These are phyloP conservation scores for Eubasilissa splendida DNA, from an alignment of 2,888 invertebrate genomes.

Conservation along the genomic window DNA sequence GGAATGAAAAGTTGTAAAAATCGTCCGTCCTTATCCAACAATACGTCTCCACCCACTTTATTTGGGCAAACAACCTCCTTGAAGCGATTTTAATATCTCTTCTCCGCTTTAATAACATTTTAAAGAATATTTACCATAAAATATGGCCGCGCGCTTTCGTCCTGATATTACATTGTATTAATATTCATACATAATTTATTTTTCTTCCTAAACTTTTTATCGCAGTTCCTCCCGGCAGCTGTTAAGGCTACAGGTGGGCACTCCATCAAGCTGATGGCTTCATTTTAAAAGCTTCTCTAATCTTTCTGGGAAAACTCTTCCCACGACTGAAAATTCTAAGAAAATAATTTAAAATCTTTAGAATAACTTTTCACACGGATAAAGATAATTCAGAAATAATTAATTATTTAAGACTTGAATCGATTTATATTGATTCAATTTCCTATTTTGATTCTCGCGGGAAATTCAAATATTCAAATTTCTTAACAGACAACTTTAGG, in stretches of 20 bases:
- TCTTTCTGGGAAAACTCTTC: slow-evolving; percentile 29
- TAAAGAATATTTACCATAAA: slow-evolving; percentile 56
- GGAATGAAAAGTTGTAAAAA: not conserved
- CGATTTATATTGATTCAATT: no score
- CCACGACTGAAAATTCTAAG: not conserved
- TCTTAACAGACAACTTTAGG: no score
- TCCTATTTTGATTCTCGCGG: no score
- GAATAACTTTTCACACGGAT: no score
- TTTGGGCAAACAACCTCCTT: slow-evolving; percentile 40
- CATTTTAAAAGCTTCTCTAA: slow-evolving; percentile 46
- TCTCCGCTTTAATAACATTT: slow-evolving; percentile 54
- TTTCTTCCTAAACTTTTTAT: slow-evolving; percentile 56
- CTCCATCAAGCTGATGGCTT: slow-evolving; percentile 53
- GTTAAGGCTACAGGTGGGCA: slow-evolving; percentile 56
- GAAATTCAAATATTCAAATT: no score
- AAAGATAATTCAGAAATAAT: no score
- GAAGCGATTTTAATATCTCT: slow-evolving; percentile 43
- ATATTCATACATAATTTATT: slow-evolving; percentile 59
- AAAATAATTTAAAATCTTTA: no score
- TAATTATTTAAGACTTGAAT: no score
- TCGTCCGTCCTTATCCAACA: slow-evolving; percentile 15
- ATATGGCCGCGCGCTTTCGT: slow-evolving; percentile 53
- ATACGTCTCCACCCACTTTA: slow-evolving; percentile 38
- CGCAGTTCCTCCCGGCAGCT: slow-evolving; percentile 49
- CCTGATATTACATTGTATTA: slow-evolving; percentile 57